Evolutionary conservation across 2,797 vertebrate species (phyloP).

Genomic region (Sebastes iracundus): DNA sequence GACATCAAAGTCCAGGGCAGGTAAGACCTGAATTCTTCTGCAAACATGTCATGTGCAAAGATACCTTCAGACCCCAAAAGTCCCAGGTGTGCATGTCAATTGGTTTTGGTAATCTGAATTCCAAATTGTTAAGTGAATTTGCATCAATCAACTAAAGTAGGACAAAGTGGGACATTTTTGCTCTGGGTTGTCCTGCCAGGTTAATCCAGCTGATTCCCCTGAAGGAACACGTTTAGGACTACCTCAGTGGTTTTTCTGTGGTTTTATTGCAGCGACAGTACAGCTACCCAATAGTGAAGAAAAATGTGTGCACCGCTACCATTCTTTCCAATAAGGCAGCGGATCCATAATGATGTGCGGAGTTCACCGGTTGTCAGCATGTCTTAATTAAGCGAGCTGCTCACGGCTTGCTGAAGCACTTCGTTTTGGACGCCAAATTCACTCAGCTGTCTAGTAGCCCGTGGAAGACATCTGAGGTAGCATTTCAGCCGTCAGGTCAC

Average conservation of each 20-base stretch:
- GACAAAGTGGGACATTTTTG: not conserved
- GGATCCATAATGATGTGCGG: constrained; percentile 84
- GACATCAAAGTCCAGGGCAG: constrained; percentile 98
- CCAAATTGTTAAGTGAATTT: not conserved
- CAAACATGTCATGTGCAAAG: not conserved
- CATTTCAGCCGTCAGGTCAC: constrained; percentile 88
- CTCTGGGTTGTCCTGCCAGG: not conserved
- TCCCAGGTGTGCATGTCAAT: not conserved
- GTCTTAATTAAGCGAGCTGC: constrained; percentile 87
- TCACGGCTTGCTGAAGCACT: constrained; percentile 82
- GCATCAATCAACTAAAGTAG: not conserved
- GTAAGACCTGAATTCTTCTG: constrained; percentile 81
- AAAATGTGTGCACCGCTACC: constrained; percentile 47
- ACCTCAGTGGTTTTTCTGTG: not conserved
- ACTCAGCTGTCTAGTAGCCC: constrained; percentile 68
- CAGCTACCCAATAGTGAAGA: constrained; percentile 30
- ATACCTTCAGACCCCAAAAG: not conserved
- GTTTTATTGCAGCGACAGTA: constrained; percentile 12
- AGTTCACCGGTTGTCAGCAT: constrained; percentile 78
- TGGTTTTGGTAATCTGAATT: not conserved
- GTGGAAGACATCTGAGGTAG: constrained; percentile 83
- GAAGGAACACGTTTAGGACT: not conserved
- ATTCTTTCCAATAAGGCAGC: constrained; percentile 85
- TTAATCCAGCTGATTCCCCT: not conserved
- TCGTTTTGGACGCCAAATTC: constrained; percentile 82